Conservation (phyloP, 2,113 vertebrate species). For the Heptranchias perlo region DNA sequence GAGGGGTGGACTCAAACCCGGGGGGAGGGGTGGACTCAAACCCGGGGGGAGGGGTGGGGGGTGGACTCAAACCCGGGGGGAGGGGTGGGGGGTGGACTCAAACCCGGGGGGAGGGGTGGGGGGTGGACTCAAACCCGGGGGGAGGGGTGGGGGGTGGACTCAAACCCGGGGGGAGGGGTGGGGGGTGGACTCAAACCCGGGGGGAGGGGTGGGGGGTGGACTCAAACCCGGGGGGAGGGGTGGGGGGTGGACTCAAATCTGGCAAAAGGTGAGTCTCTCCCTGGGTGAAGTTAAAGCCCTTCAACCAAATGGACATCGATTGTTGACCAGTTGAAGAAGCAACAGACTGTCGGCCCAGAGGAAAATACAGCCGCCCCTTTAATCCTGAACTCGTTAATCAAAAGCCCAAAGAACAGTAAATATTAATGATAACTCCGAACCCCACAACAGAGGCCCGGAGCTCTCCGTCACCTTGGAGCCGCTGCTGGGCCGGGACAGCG, state of each 20-base stretch:
- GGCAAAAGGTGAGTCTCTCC: too few relatives aligned
- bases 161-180: too few relatives aligned
- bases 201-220: too few relatives aligned
- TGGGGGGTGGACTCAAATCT: too few relatives aligned
- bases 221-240: not conserved
- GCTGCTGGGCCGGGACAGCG: not conserved
- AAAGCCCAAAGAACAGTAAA: not conserved
- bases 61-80: not conserved
- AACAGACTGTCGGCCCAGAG: not conserved
- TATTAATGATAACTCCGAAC: not conserved
- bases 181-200: not conserved
- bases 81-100: too few relatives aligned
- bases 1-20: too few relatives aligned
- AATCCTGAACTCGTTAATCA: not conserved
- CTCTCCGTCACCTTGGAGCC: conserved; percentile 19
- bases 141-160: too few relatives aligned
- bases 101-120: not conserved
- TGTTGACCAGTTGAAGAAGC: too few relatives aligned
- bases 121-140: too few relatives aligned
- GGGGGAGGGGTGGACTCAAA: too few relatives aligned
- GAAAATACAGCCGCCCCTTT: not conserved
- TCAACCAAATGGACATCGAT: not conserved
- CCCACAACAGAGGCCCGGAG: not conserved
- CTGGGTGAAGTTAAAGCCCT: not conserved
- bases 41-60: too few relatives aligned